phyloP scores from a whole-genome alignment of 2,888 invertebrate species.

The Pasiphila rectangulata region DNA sequence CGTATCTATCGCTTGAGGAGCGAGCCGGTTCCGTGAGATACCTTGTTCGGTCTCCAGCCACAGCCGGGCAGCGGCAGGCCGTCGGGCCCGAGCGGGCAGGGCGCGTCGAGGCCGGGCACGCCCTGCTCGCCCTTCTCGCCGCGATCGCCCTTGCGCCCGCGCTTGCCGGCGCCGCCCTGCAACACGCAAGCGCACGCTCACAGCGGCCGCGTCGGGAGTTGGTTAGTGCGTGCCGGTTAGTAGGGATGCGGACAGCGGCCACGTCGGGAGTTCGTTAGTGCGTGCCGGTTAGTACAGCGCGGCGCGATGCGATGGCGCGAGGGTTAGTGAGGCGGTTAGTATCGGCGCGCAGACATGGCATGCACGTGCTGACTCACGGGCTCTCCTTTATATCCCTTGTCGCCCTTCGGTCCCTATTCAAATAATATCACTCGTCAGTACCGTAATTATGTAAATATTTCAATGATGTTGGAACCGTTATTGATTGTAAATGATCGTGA shows the following conservation, averaged over 20 bases:
- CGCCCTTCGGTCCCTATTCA: constrained; percentile 93
- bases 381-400: constrained; percentile 93
- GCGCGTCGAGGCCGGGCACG: constrained; percentile 98
- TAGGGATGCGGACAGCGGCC: not conserved
- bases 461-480: no score
- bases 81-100: constrained; percentile 98
- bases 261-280: not conserved
- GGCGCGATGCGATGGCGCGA: constrained; percentile 6
- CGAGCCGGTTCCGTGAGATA: constrained; percentile 54
- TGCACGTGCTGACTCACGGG: constrained; percentile 82
- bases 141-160: constrained; percentile 94
- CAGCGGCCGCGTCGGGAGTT: constrained; percentile 18
- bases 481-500: no score
- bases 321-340: constrained; percentile 34
- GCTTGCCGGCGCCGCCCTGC: constrained; percentile 93
- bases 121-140: constrained; percentile 98
- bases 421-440: no score
- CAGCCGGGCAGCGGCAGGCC: constrained; percentile 98
- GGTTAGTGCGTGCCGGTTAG: no score
- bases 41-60: constrained; percentile 95
- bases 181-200: constrained; percentile 29
- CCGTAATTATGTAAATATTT: no score
- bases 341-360: constrained; percentile 29
- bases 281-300: not conserved
- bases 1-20: not conserved